Conservation (phyloP, 1,140 invertebrate species). For the Pogonomyrmex californicus region DNA sequence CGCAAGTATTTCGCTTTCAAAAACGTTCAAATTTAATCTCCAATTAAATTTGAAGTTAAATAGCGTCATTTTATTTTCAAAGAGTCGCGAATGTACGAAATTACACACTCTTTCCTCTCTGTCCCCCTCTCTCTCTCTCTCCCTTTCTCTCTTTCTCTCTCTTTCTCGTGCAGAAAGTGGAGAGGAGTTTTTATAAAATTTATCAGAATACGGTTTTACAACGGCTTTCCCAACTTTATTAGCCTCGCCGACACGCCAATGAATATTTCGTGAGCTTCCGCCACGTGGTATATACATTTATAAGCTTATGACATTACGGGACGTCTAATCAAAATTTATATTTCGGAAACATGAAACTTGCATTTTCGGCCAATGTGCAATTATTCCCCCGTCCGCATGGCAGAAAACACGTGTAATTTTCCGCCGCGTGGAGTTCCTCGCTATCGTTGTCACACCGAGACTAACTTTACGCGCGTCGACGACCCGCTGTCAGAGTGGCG, state of each 20-base stretch:
- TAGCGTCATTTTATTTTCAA: not conserved
- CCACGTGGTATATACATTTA: not conserved
- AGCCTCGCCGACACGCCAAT: not conserved
- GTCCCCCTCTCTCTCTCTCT: too few relatives aligned
- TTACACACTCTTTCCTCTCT: not conserved
- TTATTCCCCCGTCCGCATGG: conserved; percentile 26
- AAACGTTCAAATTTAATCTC: conserved; percentile 26
- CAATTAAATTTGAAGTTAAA: conserved; percentile 23
- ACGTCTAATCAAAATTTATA: conserved; percentile 52
- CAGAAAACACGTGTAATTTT: conserved; percentile 54
- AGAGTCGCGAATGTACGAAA: not conserved
- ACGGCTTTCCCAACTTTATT: not conserved
- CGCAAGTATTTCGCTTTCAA: not conserved
- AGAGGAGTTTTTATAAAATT: conserved; percentile 22
- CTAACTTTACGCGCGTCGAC: conserved; percentile 58
- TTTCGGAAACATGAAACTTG: conserved; percentile 52
- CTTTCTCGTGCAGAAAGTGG: not conserved
- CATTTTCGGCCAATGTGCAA: conserved; percentile 28
- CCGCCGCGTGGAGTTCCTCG: conserved; percentile 1
- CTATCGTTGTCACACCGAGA: conserved; percentile 63
- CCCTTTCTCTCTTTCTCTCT: not conserved
- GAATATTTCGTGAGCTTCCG: conserved; percentile 4
- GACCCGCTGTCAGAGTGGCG: conserved; percentile 50
- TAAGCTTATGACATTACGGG: conserved; percentile 24
- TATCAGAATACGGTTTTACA: not conserved